Conservation (phyloP, 2,888 invertebrate genomes). For the Diachrysia chrysitis region DNA sequence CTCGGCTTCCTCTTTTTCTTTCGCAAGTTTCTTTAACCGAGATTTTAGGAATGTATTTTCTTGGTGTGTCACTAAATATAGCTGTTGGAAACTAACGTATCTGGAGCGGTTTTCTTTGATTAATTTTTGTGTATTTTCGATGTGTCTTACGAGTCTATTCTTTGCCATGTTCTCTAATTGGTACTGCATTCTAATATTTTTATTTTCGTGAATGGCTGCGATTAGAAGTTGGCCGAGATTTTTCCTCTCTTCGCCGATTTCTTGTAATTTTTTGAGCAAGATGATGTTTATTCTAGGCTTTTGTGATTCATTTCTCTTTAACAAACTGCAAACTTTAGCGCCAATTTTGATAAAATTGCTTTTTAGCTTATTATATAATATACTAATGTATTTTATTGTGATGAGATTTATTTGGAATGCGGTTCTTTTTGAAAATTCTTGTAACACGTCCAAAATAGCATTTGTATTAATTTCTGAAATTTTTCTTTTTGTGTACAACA, state of each 20-base stretch:
- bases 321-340: conserved; percentile 13
- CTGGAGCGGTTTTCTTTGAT: conserved; percentile 75
- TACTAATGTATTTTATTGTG: conserved; percentile 45
- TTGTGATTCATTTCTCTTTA: conserved; percentile 34
- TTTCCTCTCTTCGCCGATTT: conserved; percentile 73
- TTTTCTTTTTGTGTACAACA: conserved; percentile 59
- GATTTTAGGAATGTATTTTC: conserved; percentile 79
- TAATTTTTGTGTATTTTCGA: conserved; percentile 73
- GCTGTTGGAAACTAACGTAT: conserved; percentile 78
- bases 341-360: conserved; percentile 22
- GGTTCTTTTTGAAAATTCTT: conserved; percentile 60
- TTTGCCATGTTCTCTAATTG: conserved; percentile 76
- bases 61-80: conserved; percentile 77
- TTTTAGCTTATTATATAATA: conserved; percentile 49
- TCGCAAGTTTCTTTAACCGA: conserved; percentile 70
- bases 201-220: conserved; percentile 78
- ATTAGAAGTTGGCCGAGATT: conserved; percentile 73
- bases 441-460: conserved; percentile 28
- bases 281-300: conserved; percentile 61
- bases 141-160: conserved; percentile 70
- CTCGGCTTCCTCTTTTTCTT: conserved; percentile 75
- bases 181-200: conserved; percentile 74
- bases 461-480: conserved; percentile 56
- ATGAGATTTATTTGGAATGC: conserved; percentile 50
- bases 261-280: conserved; percentile 74